These are phyloP conservation scores for Australoheros scitulus DNA, from an alignment of 2,113 vertebrate genomes.

Conservation along the genomic window DNA sequence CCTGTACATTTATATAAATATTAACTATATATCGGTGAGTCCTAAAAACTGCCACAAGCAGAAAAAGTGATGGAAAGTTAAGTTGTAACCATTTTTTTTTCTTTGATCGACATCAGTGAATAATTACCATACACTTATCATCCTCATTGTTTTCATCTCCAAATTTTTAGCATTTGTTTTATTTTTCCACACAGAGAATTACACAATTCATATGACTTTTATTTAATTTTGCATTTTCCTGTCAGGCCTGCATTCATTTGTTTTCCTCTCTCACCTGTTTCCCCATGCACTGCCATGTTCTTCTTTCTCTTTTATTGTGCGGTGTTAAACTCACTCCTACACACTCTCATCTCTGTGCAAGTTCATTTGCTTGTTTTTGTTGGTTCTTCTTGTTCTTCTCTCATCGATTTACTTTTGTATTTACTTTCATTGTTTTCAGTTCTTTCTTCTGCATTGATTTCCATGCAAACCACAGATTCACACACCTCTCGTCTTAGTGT, in stretches of 20 bases:
- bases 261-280: background rate
- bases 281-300: background rate
- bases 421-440: conserved; percentile 7
- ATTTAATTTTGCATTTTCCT: conserved; percentile 2
- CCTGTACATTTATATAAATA: background rate
- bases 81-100: background rate
- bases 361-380: conserved; percentile 8
- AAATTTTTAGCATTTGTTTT: background rate
- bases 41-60: background rate
- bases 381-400: background rate
- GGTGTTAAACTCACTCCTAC: conserved; percentile 16
- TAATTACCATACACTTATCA: background rate
- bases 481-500: background rate
- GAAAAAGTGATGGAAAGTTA: background rate
- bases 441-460: conserved; percentile 19
- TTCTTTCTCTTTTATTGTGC: background rate
- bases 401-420: conserved; percentile 33
- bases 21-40: background rate
- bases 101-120: background rate
- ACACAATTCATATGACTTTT: background rate
- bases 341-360: background rate
- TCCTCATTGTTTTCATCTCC: background rate
- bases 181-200: background rate
- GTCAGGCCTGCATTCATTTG: background rate
- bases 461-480: background rate